Evolutionary conservation across 2,888 invertebrate genomes (phyloP).

Genomic region (Ormyrus rosae): DNA sequence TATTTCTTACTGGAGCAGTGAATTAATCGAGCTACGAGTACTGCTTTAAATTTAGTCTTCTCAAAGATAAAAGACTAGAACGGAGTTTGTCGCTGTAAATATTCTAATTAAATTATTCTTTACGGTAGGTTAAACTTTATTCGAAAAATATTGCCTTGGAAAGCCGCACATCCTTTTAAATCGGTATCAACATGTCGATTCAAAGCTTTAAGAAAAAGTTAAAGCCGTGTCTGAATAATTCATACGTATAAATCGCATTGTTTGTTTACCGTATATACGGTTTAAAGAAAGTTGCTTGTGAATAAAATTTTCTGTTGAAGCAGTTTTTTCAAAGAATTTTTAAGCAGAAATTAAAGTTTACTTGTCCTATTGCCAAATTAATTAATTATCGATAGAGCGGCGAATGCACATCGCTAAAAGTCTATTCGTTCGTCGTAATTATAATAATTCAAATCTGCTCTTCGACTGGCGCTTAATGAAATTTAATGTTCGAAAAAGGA

Average conservation of each 20-base stretch:
- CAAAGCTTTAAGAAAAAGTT: conserved; percentile 2
- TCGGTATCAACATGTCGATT: conserved; percentile 33
- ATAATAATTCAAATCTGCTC: conserved; percentile 20
- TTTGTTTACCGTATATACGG: conserved; percentile 28
- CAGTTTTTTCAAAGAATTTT: neutral
- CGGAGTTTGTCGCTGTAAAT: no score
- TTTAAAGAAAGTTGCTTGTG: conserved; percentile 25
- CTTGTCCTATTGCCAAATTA: neutral
- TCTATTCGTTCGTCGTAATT: conserved; percentile 27
- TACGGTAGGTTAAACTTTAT: no score
- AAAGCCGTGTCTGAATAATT: conserved; percentile 35
- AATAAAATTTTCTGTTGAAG: conserved; percentile 18
- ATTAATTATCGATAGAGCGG: conserved; percentile 28
- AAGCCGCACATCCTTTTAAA: conserved; percentile 3
- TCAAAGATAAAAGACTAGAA: no score
- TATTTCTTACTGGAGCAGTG: no score
- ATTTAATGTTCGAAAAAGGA: no score
- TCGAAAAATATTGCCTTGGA: neutral
- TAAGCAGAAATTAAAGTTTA: no score
- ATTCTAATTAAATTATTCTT: no score
- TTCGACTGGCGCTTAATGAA: neutral
- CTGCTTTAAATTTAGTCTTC: no score
- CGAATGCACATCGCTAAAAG: neutral
- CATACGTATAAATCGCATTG: conserved; percentile 35
- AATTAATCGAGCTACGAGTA: no score